These are phyloP conservation scores for Chironomus tepperi DNA, from an alignment of 1,140 invertebrate genomes.

Conservation along the genomic window DNA sequence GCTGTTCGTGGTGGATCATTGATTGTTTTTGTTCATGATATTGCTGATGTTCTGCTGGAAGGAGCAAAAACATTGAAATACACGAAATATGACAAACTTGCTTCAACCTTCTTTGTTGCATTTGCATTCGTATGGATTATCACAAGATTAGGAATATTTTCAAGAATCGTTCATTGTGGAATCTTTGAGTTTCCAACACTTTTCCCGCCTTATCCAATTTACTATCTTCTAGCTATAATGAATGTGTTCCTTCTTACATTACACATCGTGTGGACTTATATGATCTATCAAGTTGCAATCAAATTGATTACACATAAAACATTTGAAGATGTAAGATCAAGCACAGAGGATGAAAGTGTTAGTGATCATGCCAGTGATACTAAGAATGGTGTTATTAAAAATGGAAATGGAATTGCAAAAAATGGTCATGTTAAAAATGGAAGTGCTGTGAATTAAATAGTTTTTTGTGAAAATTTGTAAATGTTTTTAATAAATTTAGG, in stretches of 20 bases:
- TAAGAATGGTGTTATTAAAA: neutral
- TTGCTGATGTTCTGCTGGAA: constrained; percentile 91
- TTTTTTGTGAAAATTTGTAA: too few species aligned
- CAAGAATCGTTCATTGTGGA: constrained; percentile 39
- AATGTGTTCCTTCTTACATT: too few species aligned
- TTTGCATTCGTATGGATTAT: constrained; percentile 85
- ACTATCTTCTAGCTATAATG: too few species aligned
- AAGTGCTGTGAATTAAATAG: too few species aligned
- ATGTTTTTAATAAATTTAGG: too few species aligned
- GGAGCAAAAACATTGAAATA: constrained; percentile 88
- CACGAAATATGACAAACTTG: constrained; percentile 75
- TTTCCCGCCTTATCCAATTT: too few species aligned
- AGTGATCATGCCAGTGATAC: constrained; percentile 30
- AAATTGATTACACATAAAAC: constrained; percentile 70
- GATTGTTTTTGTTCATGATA: constrained; percentile 89
- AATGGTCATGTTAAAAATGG: too few species aligned
- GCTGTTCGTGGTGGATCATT: constrained; percentile 71
- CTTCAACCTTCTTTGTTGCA: constrained; percentile 76
- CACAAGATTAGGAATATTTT: constrained; percentile 77
- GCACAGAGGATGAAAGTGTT: constrained; percentile 47
- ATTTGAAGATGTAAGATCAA: constrained; percentile 72
- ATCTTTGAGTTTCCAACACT: too few species aligned
- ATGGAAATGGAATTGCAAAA: neutral
- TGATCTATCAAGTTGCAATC: constrained; percentile 83
- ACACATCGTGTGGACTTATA: constrained; percentile 46